Percentiles rank a stretch among this genome's conserved stretches.
Evolutionary conservation across 2,113 vertebrate species (phyloP).

Genomic region (Oncorhynchus keta): DNA sequence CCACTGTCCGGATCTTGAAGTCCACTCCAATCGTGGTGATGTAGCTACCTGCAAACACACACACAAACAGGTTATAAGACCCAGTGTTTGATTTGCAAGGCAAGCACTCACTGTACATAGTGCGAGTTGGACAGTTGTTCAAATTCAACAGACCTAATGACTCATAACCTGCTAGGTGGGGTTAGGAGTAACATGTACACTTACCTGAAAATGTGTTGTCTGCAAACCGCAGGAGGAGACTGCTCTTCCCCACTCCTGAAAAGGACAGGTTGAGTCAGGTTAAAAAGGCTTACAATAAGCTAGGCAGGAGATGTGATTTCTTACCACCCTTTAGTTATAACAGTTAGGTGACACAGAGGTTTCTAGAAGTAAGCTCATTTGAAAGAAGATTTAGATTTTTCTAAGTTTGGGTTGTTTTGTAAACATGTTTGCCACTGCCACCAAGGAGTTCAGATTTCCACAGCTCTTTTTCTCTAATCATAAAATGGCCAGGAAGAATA

Average conservation of each 20-base stretch:
- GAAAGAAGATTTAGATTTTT: neutral
- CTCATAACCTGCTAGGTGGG: no score
- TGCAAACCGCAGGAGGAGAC: conserved; percentile 94
- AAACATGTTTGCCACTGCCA: neutral
- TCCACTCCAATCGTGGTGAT: conserved; percentile 98
- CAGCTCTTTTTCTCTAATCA: neutral
- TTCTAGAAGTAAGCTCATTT: neutral
- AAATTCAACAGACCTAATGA: neutral
- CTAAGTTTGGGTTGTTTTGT: neutral
- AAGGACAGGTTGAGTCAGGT: neutral
- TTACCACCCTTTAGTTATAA: neutral
- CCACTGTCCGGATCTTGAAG: conserved; percentile 98
- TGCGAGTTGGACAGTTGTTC: neutral
- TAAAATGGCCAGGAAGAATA: no score
- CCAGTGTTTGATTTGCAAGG: neutral
- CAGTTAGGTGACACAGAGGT: neutral
- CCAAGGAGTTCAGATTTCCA: neutral
- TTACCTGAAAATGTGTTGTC: conserved; percentile 99
- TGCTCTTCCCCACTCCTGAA: conserved; percentile 97
- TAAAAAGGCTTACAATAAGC: neutral
- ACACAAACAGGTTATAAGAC: neutral
- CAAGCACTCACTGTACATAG: neutral
- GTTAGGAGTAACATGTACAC: conserved; percentile 22
- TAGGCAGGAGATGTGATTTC: neutral
- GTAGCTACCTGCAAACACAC: conserved; percentile 85